Evolutionary conservation across 2,888 invertebrate species (phyloP), one percentile per base, ranked within the genome.

Genomic region (Sphaerophoria taeniata): DNA sequence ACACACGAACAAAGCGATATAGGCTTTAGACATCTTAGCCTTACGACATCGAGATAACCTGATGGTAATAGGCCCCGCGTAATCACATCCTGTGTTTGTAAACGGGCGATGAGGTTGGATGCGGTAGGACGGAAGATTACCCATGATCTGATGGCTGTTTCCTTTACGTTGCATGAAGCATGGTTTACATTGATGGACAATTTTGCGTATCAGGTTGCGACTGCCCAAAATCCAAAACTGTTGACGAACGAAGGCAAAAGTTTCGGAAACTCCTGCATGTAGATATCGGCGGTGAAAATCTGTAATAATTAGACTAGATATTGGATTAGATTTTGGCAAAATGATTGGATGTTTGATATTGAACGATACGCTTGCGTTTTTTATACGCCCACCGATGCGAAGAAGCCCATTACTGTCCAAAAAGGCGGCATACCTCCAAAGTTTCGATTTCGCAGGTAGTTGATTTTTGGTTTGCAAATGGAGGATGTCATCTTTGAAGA

Each of bases 101-200:
- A 87, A 87, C 3, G 72, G 24, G 11, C 74, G 63, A 69, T 47
- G 36, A 12, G 63, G 36, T 6, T 58, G 24, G 6, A 73, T 43
- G 6, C 81, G 63, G 7, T 33, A 34, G 5, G 45, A 11, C 9
- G 78, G 82, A 33, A 86, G 51, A 14, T 83, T 34, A 6, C 76
- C 80, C 83, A 87, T 87, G 3, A 84, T 45, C 56, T 71, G 81
- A 0, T 49, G 24, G 31, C 58, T 47, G 11, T 69, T 71, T 47
- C 31, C 45, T 14, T 76, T 81, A 7, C 79, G 16, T 39, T 79
- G 71, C 65, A 84, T 56, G n/a, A 87, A 87, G 14, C 84, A 87
- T 3, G 31, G 45, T 33, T 76, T 72, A 56, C 87, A 87, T 2
- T 12, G 9, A 12, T 55, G 36, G 0, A 79, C 72, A 0, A 70